Percentiles rank a stretch among this genome's conserved stretches.
Conservation (phyloP, 2,888 invertebrate species). For the Choreutis nemorana region DNA sequence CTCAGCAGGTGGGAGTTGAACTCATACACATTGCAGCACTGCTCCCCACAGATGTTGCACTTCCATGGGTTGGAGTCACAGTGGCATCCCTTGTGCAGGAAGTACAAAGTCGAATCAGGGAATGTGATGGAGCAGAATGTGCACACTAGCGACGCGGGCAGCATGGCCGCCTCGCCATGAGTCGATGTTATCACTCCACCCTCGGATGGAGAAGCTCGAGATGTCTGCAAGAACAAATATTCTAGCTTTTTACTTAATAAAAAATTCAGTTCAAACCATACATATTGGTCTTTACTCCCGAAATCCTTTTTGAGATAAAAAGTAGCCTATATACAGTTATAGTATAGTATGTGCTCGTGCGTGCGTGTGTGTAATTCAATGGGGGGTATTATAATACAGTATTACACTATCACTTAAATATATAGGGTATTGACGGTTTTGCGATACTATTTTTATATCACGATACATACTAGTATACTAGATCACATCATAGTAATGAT, state of each 20-base stretch:
- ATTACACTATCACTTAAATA: no score
- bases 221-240: slow-evolving; percentile 26
- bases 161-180: slow-evolving; percentile 65
- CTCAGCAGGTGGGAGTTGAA: slow-evolving; percentile 96
- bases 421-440: no score
- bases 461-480: no score
- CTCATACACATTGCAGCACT: slow-evolving; percentile 94
- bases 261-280: no score
- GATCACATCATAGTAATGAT: no score
- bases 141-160: slow-evolving; percentile 75
- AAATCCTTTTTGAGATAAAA: no score
- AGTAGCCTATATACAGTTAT: no score
- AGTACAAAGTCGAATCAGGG: slow-evolving; percentile 95
- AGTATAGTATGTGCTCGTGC: no score
- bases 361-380: no score
- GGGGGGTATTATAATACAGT: no score
- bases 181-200: slow-evolving; percentile 77
- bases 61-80: slow-evolving; percentile 96
- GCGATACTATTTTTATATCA: no score
- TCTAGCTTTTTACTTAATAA: neutral
- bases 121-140: slow-evolving; percentile 93
- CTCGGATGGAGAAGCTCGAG: slow-evolving; percentile 55
- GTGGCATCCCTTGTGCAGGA: slow-evolving; percentile 97
- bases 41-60: slow-evolving; percentile 97
- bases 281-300: no score